Conservation (phyloP, 2,797 vertebrate genomes). For the Sitta carolinensis region DNA sequence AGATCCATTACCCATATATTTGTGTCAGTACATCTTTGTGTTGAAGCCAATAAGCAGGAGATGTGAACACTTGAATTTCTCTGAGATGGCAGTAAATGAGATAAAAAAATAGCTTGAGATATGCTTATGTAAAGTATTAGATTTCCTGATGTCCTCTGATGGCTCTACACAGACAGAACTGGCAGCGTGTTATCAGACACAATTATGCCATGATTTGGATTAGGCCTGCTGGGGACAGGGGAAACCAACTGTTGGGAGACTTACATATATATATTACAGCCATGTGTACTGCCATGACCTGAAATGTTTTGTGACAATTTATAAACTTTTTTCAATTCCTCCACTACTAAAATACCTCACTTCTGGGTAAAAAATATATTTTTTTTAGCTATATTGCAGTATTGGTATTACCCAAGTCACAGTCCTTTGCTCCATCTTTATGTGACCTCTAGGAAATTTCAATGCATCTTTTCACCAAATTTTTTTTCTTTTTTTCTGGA, state of each 20-base stretch:
- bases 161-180: not conserved
- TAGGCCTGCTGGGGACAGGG: not conserved
- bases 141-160: not conserved
- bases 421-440: not conserved
- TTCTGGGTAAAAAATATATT: not conserved
- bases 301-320: not conserved
- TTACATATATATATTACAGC: not conserved
- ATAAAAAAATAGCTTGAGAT: slow-evolving; percentile 14
- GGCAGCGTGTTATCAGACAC: not conserved
- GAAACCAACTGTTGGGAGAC: not conserved
- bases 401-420: not conserved
- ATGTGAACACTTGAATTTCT: slow-evolving; percentile 10
- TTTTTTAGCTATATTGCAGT: not conserved
- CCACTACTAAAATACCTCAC: not conserved
- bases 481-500: not conserved
- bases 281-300: not conserved
- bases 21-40: not conserved
- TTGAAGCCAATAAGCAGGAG: not conserved
- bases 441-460: not conserved
- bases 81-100: not conserved
- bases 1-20: not conserved
- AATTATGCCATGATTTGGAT: not conserved
- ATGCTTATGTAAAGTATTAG: not conserved
- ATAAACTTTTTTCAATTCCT: not conserved
- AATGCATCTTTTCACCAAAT: not conserved